A percentile compares a stretch with the other conserved stretches of the same genome.
Evolutionary conservation across 1,140 invertebrate genomes (phyloP).

Genomic region (Zaprionus ornatus): DNA sequence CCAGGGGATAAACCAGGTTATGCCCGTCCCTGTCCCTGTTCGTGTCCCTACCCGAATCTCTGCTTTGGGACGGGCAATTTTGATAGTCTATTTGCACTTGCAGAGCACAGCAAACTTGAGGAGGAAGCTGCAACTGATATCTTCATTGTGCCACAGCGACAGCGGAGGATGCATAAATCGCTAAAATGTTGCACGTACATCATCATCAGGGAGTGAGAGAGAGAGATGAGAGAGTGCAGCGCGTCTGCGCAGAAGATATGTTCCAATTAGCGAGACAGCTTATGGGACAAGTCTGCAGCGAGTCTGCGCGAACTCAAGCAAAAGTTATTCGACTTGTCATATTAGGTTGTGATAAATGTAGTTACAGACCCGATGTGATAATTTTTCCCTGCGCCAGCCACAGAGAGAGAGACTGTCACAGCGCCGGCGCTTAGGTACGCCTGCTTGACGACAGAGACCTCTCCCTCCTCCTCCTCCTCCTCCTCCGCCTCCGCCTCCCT

Average conservation of each 20-base stretch:
- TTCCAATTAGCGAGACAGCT: constrained; percentile 73
- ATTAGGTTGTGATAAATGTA: constrained; percentile 83
- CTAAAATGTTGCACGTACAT: constrained; percentile 45
- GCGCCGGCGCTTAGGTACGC: constrained; percentile 41
- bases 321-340: constrained; percentile 82
- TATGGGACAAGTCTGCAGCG: constrained; percentile 7
- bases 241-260: constrained; percentile 59
- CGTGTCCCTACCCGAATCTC: background rate
- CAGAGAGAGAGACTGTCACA: background rate
- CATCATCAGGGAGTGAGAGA: constrained; percentile 10
- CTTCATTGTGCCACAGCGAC: constrained; percentile 50
- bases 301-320: constrained; percentile 41
- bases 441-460: constrained; percentile 1
- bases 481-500: constrained; percentile 3
- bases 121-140: constrained; percentile 49
- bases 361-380: constrained; percentile 80
- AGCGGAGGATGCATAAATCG: constrained; percentile 72
- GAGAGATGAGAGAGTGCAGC: too few relatives aligned
- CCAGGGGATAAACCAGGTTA: background rate
- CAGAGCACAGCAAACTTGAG: background rate
- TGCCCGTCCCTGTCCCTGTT: too few relatives aligned
- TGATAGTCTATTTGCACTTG: constrained; percentile 43
- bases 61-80: constrained; percentile 1
- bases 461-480: background rate
- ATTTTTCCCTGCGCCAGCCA: constrained; percentile 53